Base-by-base conservation (phyloP, 2,888 invertebrate species). In the Opisthograptis luteolata region DNA sequence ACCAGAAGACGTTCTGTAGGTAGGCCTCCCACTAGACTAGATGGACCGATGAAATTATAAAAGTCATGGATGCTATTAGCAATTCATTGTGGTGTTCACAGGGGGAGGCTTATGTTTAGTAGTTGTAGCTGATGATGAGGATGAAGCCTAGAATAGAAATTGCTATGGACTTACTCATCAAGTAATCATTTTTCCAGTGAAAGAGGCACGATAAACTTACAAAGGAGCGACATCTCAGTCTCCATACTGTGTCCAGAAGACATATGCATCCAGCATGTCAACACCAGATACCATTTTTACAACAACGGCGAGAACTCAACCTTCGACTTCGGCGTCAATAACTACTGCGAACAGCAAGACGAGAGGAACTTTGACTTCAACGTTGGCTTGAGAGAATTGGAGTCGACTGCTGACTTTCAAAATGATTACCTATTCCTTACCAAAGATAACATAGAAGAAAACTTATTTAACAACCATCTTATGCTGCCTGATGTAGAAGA, bases 161-260 rank as follows among this genome's bases (percentile, higher is more conserved):
- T n/a, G n/a, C n/a, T n/a, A n/a, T n/a, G n/a, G n/a, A n/a, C n/a
- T n/a, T n/a, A n/a, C n/a, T n/a, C n/a, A n/a, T n/a, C 5, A 17
- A 17, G 2, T 17, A 1, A 31, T 10, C 24, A 27, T 27, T 2
- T 32, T 80, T 80, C n/a, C 75, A 89, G 89, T 50, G 87, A 88
- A 64, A 82, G 78, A 52, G 81, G 81, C 0, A 77, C 80, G n/a
- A 55, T 84, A 3, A 83, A 84, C 25, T 56, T 87, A 2, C 82
- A 86, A 55, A 68, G 63, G 48, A 82, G 68, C 22, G 73, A 82
- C 15, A 58, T 71, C 3, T 77, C 85, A 45, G 55, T 71, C 0
- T 55, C 74, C 1, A 70, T 76, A 0, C 32, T 87, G 2, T 87
- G 87, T 34, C 49, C 75, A 0, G 80, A 87, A 20, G 79, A 82